These are phyloP conservation scores for Stichodactyla helianthus DNA, from an alignment of 64 coral and sea anemone species.

Conservation along the genomic window DNA sequence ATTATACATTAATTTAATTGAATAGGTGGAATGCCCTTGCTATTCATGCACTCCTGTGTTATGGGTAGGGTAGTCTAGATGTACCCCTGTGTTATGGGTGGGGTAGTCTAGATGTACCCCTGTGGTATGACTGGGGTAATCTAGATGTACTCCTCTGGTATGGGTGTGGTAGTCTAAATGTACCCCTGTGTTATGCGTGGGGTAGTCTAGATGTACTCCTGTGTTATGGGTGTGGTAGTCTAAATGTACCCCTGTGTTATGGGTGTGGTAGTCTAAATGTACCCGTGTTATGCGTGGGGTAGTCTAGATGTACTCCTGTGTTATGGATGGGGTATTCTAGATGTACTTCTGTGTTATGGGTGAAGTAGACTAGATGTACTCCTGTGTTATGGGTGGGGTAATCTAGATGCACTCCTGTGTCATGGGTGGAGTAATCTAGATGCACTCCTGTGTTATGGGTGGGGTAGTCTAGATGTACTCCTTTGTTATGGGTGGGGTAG, in stretches of 20 bases:
- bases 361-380: background rate
- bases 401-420: too few species aligned
- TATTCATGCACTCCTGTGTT: too few species aligned
- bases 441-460: background rate
- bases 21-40: too few species aligned
- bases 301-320: background rate
- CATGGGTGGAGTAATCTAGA: too few species aligned
- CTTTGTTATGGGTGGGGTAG: background rate
- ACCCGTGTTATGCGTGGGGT: background rate
- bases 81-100: too few species aligned
- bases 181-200: too few species aligned
- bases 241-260: background rate
- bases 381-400: background rate
- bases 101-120: too few species aligned
- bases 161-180: too few species aligned
- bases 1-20: background rate
- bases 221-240: background rate
- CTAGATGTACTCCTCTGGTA: too few species aligned
- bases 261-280: background rate
- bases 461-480: background rate
- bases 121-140: too few species aligned
- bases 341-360: too few species aligned
- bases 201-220: background rate
- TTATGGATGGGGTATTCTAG: background rate
- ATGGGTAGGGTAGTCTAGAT: too few species aligned